Evolutionary conservation across 2,797 vertebrate genomes (phyloP).

Genomic region (Dipus sagitta): DNA sequence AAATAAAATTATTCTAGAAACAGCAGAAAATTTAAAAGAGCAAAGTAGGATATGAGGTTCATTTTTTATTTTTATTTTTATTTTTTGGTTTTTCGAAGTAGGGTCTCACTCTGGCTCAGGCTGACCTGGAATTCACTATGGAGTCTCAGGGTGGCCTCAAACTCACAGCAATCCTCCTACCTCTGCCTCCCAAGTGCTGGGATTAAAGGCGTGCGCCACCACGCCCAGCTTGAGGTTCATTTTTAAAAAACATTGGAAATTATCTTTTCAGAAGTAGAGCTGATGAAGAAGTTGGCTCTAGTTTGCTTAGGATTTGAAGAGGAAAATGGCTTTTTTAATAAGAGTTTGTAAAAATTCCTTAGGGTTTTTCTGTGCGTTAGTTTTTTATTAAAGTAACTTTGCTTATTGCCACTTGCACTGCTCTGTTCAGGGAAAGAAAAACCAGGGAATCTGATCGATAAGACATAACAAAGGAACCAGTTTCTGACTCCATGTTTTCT

Average conservation of each 20-base stretch:
- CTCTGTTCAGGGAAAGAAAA: constrained; percentile 47
- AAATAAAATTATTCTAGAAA: background rate
- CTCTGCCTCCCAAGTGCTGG: too few relatives aligned
- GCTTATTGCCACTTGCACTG: background rate
- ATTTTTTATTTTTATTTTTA: too few relatives aligned
- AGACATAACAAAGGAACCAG: background rate
- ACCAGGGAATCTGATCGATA: constrained; percentile 26
- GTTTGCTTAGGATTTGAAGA: constrained; percentile 39
- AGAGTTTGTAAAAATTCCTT: constrained; percentile 43
- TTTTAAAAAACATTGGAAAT: background rate
- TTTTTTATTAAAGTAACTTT: constrained; percentile 34
- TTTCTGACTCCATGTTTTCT: background rate
- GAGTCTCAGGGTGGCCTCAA: too few relatives aligned
- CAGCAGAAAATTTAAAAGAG: constrained; percentile 13
- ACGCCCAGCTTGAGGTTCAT: background rate
- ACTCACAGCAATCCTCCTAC: too few relatives aligned
- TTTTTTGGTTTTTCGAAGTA: too few relatives aligned
- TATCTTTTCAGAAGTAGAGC: background rate
- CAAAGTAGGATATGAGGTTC: background rate
- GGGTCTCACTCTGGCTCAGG: too few relatives aligned
- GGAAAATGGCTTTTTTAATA: constrained; percentile 58
- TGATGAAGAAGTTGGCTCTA: background rate
- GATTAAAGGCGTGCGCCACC: too few relatives aligned
- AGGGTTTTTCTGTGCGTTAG: background rate
- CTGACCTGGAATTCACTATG: too few relatives aligned